Evolutionary conservation across 2,888 invertebrate species (phyloP), one percentile per base, ranked within the genome.

Genomic region (Rhagonycha lutea): DNA sequence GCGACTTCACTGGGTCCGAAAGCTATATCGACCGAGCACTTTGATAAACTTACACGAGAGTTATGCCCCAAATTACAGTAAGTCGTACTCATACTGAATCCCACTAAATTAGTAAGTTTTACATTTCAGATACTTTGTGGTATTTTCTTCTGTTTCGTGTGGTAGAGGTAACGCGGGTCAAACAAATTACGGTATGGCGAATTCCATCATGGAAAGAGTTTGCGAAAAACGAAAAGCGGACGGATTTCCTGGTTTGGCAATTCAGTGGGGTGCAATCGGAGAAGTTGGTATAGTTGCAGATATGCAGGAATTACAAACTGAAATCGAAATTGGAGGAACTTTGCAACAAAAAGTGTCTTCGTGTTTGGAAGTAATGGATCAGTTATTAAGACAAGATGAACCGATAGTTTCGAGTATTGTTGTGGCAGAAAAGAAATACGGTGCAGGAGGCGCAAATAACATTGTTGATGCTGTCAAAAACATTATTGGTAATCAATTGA

Each of bases 201-300:
- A 97, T 89, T 96, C 96, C 0, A 91, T 94, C 4, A 96, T 97
- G 96, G 96, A 97, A 87, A 91, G 96, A 80, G 92, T 97, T 80
- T 95, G 95, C 84, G 97, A 96, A 86, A 88, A 89, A 83, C 91
- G 96, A 79, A 89, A 89, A 83, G 87, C 87, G 73, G 92, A 92
- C 8, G 94, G 95, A 0, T 89, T 93, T 0, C 95, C 96, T 0
- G 97, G 91, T 0, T 87, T 96, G 76, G 97, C 97, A 2, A 92
- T 98, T 10, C 96, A 98, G 86, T 98, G 97, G 97, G 97, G 98
- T 60, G 97, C 96, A 60, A 91, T 98, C 70, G 98, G 96, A 71
- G 97, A 98, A 87, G 92, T 90, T n/a, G 94, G 94, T 60, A 88
- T 94, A 8, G 91, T 94, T 3, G 90, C 92, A 14, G 92, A 93